Evolutionary conservation across 2,113 vertebrate species (phyloP), one percentile per base, ranked within the genome.

Genomic region (Ivindomyrus marchei): DNA sequence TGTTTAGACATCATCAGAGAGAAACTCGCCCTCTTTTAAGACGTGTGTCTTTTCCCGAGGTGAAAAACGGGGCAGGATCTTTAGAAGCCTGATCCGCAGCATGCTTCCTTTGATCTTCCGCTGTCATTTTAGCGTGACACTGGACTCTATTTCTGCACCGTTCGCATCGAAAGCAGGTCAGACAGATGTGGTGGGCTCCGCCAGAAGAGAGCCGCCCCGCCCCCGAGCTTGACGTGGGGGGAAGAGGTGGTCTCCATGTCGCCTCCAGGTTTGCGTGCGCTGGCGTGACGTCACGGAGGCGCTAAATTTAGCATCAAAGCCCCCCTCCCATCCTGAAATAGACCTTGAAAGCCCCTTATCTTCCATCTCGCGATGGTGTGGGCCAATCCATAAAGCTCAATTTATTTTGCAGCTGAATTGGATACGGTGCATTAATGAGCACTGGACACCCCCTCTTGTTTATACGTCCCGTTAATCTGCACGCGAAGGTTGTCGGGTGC

Each of bases 41-140:
- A 86, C 3, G 2, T 11, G 49, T 86, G 2, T 50, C 45, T 49
- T 86, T n/a, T 50, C 2, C 46, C 0, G 45, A 90, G 90, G 89
- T 92, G 90, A 83, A 88, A 91, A 91, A 47, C 91, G 74, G 90
- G 88, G 74, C 89, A 89, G 90, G 89, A 90, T 89, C 89, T 91
- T 90, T 66, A 89, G 87, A 88, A 85, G 85, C 42, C 3, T 27
- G 24, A 42, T 10, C 24, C 3, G 47, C 46, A 27, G 19, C 62
- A 9, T 21, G 66, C 24, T 21, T 46, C 39, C 17, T 77, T 36
- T n/a, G 45, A 53, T 74, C 87, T 42, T 36, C 74, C 13, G 3
- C 36, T 5, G 70, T 6, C 70, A 19, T 36, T 17, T 77, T 39
- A 42, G 70, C 70, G 31, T 77, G 27, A 17, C 70, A 7, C 24